phyloP scores from a whole-genome alignment of 2,113 vertebrate species.

The Apus apus region DNA sequence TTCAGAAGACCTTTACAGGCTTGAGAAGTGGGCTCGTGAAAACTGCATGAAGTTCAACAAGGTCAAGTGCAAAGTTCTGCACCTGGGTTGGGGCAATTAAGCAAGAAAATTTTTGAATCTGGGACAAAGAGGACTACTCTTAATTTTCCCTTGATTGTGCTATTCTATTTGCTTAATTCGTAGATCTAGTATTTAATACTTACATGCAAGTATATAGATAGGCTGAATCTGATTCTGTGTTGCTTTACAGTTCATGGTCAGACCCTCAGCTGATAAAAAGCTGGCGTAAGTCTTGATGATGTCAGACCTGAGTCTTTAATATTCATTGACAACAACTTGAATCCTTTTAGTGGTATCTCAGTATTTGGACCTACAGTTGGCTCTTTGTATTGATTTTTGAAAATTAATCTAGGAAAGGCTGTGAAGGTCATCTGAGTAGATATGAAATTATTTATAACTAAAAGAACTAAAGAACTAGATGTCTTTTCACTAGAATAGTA shows the following conservation, averaged over 20 bases:
- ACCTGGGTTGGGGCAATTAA: not conserved
- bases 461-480: not conserved
- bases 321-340: not conserved
- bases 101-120: not conserved
- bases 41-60: too few species aligned
- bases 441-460: constrained; percentile 6
- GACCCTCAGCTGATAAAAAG: not conserved
- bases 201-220: not conserved
- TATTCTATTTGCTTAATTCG: not conserved
- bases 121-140: not conserved
- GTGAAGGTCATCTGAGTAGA: not conserved
- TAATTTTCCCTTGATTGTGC: not conserved
- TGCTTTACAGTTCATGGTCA: not conserved
- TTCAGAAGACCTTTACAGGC: too few species aligned
- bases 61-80: too few species aligned
- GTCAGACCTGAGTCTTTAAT: not conserved
- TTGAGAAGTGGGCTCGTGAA: too few species aligned
- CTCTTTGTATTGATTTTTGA: constrained; percentile 10
- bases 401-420: constrained; percentile 16
- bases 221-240: not conserved
- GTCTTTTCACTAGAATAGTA: not conserved
- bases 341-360: constrained; percentile 3
- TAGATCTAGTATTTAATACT: not conserved
- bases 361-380: not conserved
- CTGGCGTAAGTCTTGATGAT: not conserved